Evolutionary conservation across 2,888 invertebrate genomes (phyloP).

Genomic region (Rotaria macrura): DNA sequence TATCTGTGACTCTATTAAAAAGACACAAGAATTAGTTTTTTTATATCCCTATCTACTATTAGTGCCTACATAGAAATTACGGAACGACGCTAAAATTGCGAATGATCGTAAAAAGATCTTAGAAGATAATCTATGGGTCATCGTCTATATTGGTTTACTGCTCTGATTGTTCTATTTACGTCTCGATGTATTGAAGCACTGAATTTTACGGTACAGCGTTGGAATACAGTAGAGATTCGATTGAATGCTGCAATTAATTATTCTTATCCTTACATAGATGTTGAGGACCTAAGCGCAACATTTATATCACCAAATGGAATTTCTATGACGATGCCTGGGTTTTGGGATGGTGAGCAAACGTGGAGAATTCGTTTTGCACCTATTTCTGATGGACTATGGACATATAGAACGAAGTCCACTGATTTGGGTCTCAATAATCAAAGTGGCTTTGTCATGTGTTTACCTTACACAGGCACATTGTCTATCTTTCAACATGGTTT

Average conservation of each 20-base stretch:
- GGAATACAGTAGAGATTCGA: background rate
- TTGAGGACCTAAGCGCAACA: background rate
- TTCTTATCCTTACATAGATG: background rate
- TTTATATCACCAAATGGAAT: background rate
- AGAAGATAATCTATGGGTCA: too few relatives aligned
- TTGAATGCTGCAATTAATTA: background rate
- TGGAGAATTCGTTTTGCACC: background rate
- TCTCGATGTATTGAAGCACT: background rate
- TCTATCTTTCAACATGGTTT: background rate
- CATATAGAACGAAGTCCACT: background rate
- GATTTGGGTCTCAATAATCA: background rate
- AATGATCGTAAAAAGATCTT: too few relatives aligned
- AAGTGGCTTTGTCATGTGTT: background rate
- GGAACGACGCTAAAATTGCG: too few relatives aligned
- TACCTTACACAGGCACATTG: background rate
- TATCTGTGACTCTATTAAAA: too few relatives aligned
- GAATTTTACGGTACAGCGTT: background rate
- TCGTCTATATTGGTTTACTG: too few relatives aligned
- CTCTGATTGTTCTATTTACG: background rate
- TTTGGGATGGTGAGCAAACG: background rate
- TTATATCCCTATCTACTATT: too few relatives aligned
- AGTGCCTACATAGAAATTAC: too few relatives aligned
- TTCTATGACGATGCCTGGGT: background rate
- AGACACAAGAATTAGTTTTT: too few relatives aligned
- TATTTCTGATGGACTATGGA: background rate